phyloP scores from a whole-genome alignment of 2,888 invertebrate genomes.

The Tenthredo distinguenda region DNA sequence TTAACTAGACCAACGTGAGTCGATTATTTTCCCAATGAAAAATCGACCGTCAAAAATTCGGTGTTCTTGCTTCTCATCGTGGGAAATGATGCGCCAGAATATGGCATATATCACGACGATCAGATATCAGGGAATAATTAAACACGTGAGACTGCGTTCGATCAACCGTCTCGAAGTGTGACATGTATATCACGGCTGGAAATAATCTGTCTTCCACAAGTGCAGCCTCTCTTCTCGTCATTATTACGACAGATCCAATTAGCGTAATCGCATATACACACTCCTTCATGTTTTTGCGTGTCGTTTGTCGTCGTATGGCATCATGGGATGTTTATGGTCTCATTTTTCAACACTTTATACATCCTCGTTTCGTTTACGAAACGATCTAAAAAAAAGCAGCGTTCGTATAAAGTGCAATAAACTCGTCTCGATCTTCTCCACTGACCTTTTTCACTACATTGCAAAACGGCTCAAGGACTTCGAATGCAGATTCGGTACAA shows the following conservation, averaged over 20 bases:
- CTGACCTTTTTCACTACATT: background rate
- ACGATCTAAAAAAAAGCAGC: background rate
- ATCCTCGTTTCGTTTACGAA: background rate
- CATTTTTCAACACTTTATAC: slow-evolving; percentile 2
- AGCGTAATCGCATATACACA: slow-evolving; percentile 20
- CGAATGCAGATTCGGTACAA: background rate
- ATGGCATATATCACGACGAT: background rate
- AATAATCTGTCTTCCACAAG: slow-evolving; percentile 36
- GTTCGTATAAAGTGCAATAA: background rate
- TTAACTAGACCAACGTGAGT: background rate
- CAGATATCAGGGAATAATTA: background rate
- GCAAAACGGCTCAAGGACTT: background rate
- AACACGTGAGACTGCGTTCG: slow-evolving; percentile 21
- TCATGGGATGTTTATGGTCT: background rate
- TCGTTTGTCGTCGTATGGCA: background rate
- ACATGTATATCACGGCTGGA: background rate
- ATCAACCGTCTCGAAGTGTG: background rate
- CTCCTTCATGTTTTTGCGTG: background rate
- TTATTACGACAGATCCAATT: slow-evolving; percentile 35
- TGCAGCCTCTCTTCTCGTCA: slow-evolving; percentile 29
- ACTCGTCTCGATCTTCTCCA: background rate
- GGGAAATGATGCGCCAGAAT: background rate
- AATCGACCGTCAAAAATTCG: background rate
- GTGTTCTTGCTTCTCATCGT: background rate
- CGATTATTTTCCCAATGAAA: background rate